phyloP scores from a whole-genome alignment of 2,888 invertebrate genomes.

The Drosophila birchii region DNA sequence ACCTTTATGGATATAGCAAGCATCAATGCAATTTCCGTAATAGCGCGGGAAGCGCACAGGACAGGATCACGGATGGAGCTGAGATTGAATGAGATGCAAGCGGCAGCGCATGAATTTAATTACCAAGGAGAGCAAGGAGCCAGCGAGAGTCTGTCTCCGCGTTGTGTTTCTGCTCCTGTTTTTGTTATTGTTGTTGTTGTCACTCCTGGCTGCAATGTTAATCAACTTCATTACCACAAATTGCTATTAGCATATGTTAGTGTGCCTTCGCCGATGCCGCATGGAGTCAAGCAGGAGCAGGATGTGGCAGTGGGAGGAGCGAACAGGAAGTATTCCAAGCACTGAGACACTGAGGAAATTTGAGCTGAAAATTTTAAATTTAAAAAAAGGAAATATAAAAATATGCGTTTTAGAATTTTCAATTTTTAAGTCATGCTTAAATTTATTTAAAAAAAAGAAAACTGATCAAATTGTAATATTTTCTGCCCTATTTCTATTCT shows the following conservation, averaged over 20 bases:
- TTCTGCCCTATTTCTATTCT: no score
- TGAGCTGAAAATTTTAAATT: rapidly evolving
- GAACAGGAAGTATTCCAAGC: constrained; percentile 5
- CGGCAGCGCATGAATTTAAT: constrained; percentile 76
- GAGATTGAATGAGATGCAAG: constrained; percentile 45
- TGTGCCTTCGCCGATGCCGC: constrained; percentile 55
- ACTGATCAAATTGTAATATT: no score
- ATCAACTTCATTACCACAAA: constrained; percentile 81
- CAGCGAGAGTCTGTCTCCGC: constrained; percentile 23
- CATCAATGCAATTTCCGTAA: constrained; percentile 77
- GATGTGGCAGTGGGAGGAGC: constrained; percentile 12
- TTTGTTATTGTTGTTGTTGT: constrained; percentile 69
- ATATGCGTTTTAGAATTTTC: no score
- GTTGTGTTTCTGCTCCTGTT: constrained; percentile 16
- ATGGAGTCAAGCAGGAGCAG: constrained; percentile 22
- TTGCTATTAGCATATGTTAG: constrained; percentile 82
- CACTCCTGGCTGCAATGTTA: constrained; percentile 80
- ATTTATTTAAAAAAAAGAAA: no score
- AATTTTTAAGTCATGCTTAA: no score
- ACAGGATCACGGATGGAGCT: constrained; percentile 28
- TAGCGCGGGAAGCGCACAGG: constrained; percentile 32
- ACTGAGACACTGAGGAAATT: constrained; percentile 2
- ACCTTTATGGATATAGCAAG: constrained; percentile 50
- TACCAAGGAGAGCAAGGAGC: constrained; percentile 65
- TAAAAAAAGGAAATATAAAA: no score